These are phyloP conservation scores for Neostethus bicornis DNA, from an alignment of 2,797 vertebrate species.

Conservation along the genomic window DNA sequence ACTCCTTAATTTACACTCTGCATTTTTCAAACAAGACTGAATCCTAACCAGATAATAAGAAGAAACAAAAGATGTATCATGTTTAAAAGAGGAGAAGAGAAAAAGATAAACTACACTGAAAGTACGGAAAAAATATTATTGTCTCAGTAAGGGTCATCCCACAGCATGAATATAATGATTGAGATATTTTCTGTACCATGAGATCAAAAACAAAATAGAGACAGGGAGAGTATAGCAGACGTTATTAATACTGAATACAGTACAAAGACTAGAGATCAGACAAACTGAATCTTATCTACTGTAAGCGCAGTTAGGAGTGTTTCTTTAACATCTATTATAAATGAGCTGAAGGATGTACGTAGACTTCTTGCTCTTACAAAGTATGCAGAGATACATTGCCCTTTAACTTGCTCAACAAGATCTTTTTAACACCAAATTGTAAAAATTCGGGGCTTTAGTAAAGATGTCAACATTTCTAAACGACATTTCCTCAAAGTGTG, in stretches of 20 bases:
- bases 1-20: background rate
- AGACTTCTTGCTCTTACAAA: slow-evolving; percentile 7
- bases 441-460: background rate
- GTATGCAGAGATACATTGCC: background rate
- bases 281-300: slow-evolving; percentile 2
- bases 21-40: too few relatives aligned
- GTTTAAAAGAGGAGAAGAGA: background rate
- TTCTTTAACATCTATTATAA: background rate
- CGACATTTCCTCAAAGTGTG: slow-evolving; percentile 1
- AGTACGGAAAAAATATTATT: background rate
- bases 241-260: background rate
- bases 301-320: background rate
- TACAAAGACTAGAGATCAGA: background rate
- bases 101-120: background rate
- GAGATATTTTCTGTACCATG: background rate
- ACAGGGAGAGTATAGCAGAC: background rate
- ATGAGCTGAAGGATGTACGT: background rate
- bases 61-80: background rate
- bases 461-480: slow-evolving; percentile 5
- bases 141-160: slow-evolving; percentile 2
- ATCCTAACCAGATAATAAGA: background rate
- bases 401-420: background rate
- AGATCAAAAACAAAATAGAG: background rate
- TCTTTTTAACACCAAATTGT: background rate
- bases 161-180: background rate